phyloP scores from a whole-genome alignment of 2,888 invertebrate species.

The Ferrisia virgata region DNA sequence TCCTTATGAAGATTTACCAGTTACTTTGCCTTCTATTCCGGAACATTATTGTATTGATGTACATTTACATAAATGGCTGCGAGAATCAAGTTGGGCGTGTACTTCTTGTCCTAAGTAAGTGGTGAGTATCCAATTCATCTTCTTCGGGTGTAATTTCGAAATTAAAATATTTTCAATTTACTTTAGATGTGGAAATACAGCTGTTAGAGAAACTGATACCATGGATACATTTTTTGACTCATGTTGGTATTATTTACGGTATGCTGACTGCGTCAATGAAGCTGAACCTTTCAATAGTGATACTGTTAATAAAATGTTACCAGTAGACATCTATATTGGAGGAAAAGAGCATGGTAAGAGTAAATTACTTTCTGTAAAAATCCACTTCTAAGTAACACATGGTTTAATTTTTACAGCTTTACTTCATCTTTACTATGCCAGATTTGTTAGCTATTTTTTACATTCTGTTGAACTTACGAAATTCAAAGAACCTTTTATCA shows the following conservation, averaged over 20 bases:
- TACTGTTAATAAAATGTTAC: slow-evolving; percentile 63
- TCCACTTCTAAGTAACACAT: background rate
- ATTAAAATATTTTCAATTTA: background rate
- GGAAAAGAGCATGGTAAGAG: slow-evolving; percentile 86
- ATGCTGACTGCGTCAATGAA: slow-evolving; percentile 74
- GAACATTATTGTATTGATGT: slow-evolving; percentile 51
- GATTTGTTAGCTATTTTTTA: slow-evolving; percentile 91
- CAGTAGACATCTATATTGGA: slow-evolving; percentile 93
- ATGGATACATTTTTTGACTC: slow-evolving; percentile 99
- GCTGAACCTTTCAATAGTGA: slow-evolving; percentile 66
- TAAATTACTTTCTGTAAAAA: background rate
- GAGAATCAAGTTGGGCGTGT: slow-evolving; percentile 64
- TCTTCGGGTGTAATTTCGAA: background rate
- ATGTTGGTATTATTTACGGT: slow-evolving; percentile 96
- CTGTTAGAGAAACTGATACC: slow-evolving; percentile 88
- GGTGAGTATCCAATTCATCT: background rate
- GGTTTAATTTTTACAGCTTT: slow-evolving; percentile 62
- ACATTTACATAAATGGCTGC: slow-evolving; percentile 56
- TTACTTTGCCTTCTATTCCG: slow-evolving; percentile 63
- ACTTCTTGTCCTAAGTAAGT: slow-evolving; percentile 71
- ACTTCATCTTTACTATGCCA: slow-evolving; percentile 92
- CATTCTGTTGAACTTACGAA: slow-evolving; percentile 72
- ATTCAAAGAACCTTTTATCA: slow-evolving; percentile 81
- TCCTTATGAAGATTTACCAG: slow-evolving; percentile 72
- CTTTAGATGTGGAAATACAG: slow-evolving; percentile 60